phyloP scores from a whole-genome alignment of 2,888 invertebrate genomes.

The Phytoseiulus persimilis region DNA sequence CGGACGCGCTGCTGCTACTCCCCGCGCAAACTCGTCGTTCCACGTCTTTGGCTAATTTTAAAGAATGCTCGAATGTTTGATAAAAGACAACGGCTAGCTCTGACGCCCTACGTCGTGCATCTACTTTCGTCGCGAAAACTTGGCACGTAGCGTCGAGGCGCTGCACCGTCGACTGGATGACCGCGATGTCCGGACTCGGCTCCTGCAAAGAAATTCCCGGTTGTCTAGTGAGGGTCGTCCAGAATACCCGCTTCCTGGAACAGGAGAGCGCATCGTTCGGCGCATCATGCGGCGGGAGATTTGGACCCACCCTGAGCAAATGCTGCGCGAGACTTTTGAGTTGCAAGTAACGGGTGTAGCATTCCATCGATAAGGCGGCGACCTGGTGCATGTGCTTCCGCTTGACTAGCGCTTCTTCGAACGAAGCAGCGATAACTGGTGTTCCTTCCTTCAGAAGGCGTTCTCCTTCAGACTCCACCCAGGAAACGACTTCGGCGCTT shows the following conservation, averaged over 20 bases:
- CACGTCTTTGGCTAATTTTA: constrained; percentile 34
- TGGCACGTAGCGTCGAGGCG: constrained; percentile 21
- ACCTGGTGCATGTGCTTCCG: constrained; percentile 36
- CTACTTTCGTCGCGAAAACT: constrained; percentile 23
- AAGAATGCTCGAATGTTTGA: constrained; percentile 26
- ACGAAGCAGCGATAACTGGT: background rate
- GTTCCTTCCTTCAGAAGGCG: constrained; percentile 14
- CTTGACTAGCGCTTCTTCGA: constrained; percentile 27
- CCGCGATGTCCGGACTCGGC: background rate
- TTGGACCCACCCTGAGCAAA: background rate
- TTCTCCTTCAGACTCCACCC: constrained; percentile 32
- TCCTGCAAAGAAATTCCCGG: constrained; percentile 14
- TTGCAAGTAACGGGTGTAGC: constrained; percentile 26
- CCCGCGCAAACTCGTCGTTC: constrained; percentile 34
- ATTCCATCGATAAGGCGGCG: constrained; percentile 8
- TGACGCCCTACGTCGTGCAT: constrained; percentile 16
- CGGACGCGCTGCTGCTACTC: constrained; percentile 22
- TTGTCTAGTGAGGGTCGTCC: no score
- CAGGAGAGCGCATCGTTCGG: no score
- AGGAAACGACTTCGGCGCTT: constrained; percentile 27
- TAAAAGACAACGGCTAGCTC: constrained; percentile 30
- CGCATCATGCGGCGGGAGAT: background rate
- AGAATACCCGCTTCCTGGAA: no score
- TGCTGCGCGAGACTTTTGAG: constrained; percentile 32
- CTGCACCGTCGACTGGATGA: background rate